phyloP scores from a whole-genome alignment of 2,797 vertebrate species.

The Pteropus rufus region DNA sequence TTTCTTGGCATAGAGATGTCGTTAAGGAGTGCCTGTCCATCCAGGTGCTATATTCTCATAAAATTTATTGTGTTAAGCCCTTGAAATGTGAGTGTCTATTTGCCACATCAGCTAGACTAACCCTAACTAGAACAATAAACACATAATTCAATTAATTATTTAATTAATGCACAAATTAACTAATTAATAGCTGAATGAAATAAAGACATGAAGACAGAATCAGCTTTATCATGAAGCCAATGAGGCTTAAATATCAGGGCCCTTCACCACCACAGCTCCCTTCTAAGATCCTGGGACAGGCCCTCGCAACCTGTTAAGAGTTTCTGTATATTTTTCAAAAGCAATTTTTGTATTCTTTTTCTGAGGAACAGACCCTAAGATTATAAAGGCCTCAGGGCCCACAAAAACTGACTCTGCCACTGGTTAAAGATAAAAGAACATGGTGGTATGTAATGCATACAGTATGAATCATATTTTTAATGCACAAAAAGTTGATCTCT shows the following conservation, averaged over 20 bases:
- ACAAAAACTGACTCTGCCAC: neutral
- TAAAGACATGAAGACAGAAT: neutral
- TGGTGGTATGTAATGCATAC: neutral
- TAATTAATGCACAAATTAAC: neutral
- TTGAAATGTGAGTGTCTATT: neutral
- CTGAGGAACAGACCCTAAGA: neutral
- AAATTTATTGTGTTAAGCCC: neutral
- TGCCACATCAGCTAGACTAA: neutral
- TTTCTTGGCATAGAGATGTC: neutral
- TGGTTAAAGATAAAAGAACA: neutral
- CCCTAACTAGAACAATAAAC: neutral
- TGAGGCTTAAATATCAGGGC: neutral
- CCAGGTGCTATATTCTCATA: neutral
- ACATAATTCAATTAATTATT: neutral
- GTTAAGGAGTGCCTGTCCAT: neutral
- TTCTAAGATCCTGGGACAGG: neutral
- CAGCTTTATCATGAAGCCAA: neutral
- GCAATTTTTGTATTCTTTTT: neutral
- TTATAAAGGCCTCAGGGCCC: neutral
- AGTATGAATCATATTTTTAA: conserved; percentile 42
- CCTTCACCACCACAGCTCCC: neutral
- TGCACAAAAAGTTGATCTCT: conserved; percentile 36
- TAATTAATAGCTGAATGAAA: neutral
- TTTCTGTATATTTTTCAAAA: neutral
- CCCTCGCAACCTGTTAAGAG: neutral